Conservation (phyloP, 2,888 invertebrate species). For the Callyntrura sp. region DNA sequence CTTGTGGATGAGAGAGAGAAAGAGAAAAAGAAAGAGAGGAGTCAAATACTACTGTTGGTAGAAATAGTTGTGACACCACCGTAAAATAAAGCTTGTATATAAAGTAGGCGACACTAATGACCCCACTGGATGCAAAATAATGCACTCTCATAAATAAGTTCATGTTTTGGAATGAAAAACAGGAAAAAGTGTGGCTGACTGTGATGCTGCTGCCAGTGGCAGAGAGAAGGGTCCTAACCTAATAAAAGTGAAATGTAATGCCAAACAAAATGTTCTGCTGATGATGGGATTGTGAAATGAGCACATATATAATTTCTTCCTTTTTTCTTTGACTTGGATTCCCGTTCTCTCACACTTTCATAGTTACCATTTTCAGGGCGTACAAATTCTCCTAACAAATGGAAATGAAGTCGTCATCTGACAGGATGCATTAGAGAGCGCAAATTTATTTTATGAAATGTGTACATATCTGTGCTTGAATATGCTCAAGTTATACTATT, state of each 20-base stretch:
- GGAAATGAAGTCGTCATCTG: slow-evolving; percentile 19
- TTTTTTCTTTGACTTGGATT: background rate
- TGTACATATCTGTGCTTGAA: background rate
- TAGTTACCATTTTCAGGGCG: background rate
- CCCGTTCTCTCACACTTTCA: background rate
- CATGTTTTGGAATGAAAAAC: background rate
- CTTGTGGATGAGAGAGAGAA: too few species aligned
- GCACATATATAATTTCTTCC: slow-evolving; percentile 43
- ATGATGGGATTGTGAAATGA: slow-evolving; percentile 61
- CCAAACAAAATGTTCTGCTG: slow-evolving; percentile 43
- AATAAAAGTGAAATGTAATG: slow-evolving; percentile 54
- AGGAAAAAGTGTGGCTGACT: background rate
- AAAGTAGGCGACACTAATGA: slow-evolving; percentile 73
- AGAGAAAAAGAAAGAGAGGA: background rate
- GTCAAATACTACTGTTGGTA: background rate
- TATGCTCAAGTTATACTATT: background rate
- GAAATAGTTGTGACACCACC: slow-evolving; percentile 53
- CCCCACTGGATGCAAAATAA: slow-evolving; percentile 62
- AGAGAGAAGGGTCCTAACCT: slow-evolving; percentile 38
- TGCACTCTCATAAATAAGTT: slow-evolving; percentile 69
- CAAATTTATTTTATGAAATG: slow-evolving; percentile 19
- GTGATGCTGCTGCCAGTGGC: background rate
- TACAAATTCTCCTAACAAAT: background rate
- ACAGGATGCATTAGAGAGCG: slow-evolving; percentile 2
- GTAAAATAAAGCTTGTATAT: slow-evolving; percentile 68